phyloP scores from a whole-genome alignment of 2,113 vertebrate species.

The Lota lota region DNA sequence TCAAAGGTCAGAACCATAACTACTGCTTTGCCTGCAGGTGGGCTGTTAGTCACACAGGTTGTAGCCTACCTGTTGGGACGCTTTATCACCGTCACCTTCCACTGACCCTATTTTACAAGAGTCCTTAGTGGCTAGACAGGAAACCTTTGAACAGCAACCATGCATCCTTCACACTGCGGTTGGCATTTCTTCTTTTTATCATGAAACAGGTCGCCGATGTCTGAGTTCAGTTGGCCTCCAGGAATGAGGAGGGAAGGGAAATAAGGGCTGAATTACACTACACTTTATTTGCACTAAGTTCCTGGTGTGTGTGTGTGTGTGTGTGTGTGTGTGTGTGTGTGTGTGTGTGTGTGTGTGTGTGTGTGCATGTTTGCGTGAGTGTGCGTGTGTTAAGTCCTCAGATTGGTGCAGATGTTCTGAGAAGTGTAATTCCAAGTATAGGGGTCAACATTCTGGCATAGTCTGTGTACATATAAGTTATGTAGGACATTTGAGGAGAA shows the following conservation, averaged over 20 bases:
- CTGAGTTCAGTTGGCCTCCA: neutral
- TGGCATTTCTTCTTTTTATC: neutral
- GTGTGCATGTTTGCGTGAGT: neutral
- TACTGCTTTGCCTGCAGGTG: neutral
- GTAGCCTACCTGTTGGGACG: neutral
- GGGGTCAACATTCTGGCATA: too few species aligned
- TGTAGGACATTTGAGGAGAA: too few species aligned
- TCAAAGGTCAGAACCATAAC: neutral
- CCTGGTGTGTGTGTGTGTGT: too few species aligned
- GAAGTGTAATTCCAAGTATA: too few species aligned
- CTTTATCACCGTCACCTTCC: constrained; percentile 1
- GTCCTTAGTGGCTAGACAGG: neutral
- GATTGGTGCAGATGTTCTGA: too few species aligned
- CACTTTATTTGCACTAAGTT: too few species aligned
- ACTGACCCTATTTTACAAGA: constrained; percentile 3
- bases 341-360: too few species aligned
- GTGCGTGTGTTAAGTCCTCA: too few species aligned
- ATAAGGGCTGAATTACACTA: neutral
- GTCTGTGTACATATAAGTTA: too few species aligned
- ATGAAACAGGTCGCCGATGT: constrained; percentile 5
- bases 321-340: too few species aligned
- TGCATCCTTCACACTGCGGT: neutral
- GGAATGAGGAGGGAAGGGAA: neutral
- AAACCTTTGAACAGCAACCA: neutral
- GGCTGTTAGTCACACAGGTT: neutral